phyloP scores from a whole-genome alignment of 2,113 vertebrate genomes.

The Lamprologus tigripictilis region DNA sequence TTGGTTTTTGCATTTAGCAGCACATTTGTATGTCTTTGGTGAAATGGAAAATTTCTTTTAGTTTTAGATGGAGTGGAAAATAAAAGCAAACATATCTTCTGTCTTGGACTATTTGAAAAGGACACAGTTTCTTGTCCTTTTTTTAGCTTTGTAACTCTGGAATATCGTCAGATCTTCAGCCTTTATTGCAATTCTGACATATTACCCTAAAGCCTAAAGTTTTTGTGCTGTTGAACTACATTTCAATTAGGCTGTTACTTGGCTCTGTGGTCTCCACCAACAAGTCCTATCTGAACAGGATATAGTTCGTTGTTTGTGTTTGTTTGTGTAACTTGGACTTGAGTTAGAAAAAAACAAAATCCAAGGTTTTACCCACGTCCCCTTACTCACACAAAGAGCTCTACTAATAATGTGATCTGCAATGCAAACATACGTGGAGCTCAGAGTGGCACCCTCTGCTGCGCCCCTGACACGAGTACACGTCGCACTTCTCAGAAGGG shows the following conservation, averaged over 20 bases:
- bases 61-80: not conserved
- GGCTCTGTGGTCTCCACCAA: not conserved
- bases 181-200: not conserved
- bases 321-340: not conserved
- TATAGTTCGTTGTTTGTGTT: not conserved
- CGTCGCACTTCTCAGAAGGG: constrained; percentile 67
- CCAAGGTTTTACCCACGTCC: not conserved
- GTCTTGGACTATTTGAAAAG: not conserved
- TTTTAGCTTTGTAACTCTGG: not conserved
- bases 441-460: constrained; percentile 77
- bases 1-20: not conserved
- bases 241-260: not conserved
- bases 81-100: not conserved
- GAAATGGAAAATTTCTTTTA: not conserved
- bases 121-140: accelerated
- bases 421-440: constrained; percentile 78
- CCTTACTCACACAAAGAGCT: not conserved
- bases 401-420: constrained; percentile 51
- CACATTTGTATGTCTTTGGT: not conserved
- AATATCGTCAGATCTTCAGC: not conserved
- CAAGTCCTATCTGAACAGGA: not conserved
- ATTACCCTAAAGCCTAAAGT: not conserved
- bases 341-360: not conserved
- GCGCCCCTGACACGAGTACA: constrained; percentile 78
- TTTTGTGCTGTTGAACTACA: not conserved